Conservation (phyloP, 1,140 invertebrate species). For the Drosophila nebulosa region DNA sequence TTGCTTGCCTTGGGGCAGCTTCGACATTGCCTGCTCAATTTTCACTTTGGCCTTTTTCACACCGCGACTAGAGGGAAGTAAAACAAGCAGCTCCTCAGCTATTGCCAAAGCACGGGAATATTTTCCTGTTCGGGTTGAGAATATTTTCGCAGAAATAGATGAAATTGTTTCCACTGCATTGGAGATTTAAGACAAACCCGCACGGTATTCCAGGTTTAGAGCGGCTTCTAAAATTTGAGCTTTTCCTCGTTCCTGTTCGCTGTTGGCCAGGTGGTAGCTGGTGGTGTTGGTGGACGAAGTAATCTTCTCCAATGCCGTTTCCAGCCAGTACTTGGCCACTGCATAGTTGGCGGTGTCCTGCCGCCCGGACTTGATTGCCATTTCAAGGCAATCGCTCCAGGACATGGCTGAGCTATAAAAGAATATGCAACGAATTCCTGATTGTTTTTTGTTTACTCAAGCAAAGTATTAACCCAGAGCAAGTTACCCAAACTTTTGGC, state of each 20-base stretch:
- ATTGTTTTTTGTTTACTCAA: constrained; percentile 27
- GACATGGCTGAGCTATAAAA: constrained; percentile 58
- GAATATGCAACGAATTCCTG: constrained; percentile 31
- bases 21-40: constrained; percentile 40
- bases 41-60: constrained; percentile 40
- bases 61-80: constrained; percentile 38
- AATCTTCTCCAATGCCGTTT: constrained; percentile 59
- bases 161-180: constrained; percentile 12
- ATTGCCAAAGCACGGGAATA: constrained; percentile 41
- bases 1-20: constrained; percentile 16
- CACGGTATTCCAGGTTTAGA: constrained; percentile 58
- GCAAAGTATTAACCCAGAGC: background rate
- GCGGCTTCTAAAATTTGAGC: constrained; percentile 53
- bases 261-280: background rate
- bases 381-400: constrained; percentile 76
- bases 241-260: constrained; percentile 29
- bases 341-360: constrained; percentile 29
- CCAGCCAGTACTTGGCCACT: constrained; percentile 69
- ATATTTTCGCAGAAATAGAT: background rate
- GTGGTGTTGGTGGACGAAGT: constrained; percentile 35
- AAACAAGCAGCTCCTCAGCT: constrained; percentile 43
- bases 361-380: constrained; percentile 51
- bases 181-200: constrained; percentile 38
- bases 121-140: constrained; percentile 41
- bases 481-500: constrained; percentile 66